phyloP scores from a whole-genome alignment of 2,113 vertebrate genomes.

The Rattus rattus region DNA sequence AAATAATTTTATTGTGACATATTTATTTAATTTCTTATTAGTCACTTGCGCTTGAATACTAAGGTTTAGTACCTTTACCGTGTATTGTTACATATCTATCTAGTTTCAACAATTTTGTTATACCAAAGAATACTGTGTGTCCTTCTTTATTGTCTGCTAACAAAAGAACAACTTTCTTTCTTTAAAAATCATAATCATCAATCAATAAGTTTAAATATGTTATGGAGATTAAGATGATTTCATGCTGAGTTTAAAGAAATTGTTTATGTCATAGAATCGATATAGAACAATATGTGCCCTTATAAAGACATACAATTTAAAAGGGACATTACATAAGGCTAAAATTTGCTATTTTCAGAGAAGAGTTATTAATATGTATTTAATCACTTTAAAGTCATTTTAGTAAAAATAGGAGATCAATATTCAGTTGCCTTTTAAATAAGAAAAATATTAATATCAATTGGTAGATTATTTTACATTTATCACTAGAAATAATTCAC shows the following conservation, averaged over 20 bases:
- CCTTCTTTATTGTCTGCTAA: neutral
- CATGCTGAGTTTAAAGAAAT: neutral
- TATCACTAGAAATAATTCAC: neutral
- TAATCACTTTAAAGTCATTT: neutral
- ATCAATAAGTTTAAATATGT: neutral
- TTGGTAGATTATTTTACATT: neutral
- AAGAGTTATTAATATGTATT: neutral
- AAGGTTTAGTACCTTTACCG: neutral
- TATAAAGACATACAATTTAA: neutral
- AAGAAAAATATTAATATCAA: too few relatives aligned
- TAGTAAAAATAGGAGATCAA: neutral
- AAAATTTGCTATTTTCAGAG: neutral
- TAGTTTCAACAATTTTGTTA: neutral
- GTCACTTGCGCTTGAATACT: neutral
- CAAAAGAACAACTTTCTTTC: neutral
- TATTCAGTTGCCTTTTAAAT: neutral
- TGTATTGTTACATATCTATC: neutral
- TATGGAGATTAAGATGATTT: neutral
- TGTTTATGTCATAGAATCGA: neutral
- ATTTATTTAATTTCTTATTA: neutral
- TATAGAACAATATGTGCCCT: neutral
- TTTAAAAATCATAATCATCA: neutral
- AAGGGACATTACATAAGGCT: neutral
- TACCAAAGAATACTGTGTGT: neutral
- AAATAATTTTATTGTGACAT: neutral